These are phyloP conservation scores for Lipophrys pholis DNA, from an alignment of 2,113 vertebrate species.

Conservation along the genomic window DNA sequence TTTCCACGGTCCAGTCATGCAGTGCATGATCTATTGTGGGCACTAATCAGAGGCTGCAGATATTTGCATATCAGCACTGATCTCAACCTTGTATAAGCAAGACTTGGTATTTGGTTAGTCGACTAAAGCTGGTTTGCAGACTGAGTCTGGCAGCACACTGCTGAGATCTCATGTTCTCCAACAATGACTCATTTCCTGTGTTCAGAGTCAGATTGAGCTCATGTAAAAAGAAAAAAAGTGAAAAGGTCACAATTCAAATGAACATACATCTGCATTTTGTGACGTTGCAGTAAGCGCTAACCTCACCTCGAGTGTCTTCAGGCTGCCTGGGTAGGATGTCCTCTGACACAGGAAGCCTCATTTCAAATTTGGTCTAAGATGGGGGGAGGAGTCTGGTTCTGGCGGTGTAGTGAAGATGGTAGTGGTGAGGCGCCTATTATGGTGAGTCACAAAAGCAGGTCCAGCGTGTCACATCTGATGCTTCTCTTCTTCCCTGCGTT, in stretches of 20 bases:
- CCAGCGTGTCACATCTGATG: conserved; percentile 41
- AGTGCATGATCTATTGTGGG: conserved; percentile 59
- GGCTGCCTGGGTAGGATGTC: conserved; percentile 59
- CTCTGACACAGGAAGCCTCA: conserved; percentile 62
- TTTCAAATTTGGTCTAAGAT: conserved; percentile 55
- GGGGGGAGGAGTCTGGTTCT: conserved; percentile 35
- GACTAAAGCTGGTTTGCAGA: conserved; percentile 23
- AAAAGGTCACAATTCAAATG: conserved; percentile 29
- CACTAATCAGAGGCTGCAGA: conserved; percentile 51
- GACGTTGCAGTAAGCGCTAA: conserved; percentile 9
- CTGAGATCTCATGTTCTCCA: conserved; percentile 42
- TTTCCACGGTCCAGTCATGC: conserved; percentile 58
- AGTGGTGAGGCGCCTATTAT: conserved; percentile 26
- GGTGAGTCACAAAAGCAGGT: conserved; percentile 41
- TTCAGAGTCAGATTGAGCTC: conserved; percentile 44
- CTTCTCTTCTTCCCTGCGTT: conserved; percentile 36
- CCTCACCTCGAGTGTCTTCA: conserved; percentile 21
- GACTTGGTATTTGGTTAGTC: conserved; percentile 6
- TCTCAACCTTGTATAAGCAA: conserved; percentile 28
- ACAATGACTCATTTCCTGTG: conserved; percentile 72
- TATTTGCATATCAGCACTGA: conserved; percentile 67
- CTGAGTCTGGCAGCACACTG: conserved; percentile 16
- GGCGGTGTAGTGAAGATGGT: not conserved
- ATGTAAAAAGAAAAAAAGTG: conserved; percentile 16
- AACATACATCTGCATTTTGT: conserved; percentile 32